These are phyloP conservation scores for Hippoglossus hippoglossus DNA, from an alignment of 2,797 vertebrate genomes.

Conservation along the genomic window DNA sequence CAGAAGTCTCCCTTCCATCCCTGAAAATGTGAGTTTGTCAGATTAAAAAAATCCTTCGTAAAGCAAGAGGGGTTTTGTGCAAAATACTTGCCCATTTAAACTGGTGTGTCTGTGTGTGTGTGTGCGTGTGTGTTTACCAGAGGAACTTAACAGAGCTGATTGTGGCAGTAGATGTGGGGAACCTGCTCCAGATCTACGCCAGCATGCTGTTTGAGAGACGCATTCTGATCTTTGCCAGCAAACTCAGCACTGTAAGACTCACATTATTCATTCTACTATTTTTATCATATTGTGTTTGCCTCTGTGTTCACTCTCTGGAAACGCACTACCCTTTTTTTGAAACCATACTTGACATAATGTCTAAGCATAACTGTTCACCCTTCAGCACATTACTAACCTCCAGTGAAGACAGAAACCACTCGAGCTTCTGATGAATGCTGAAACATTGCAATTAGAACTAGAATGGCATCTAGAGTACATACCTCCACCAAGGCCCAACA, in stretches of 20 bases:
- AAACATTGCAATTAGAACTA: too few relatives aligned
- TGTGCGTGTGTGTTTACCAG: conserved; percentile 71
- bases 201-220: conserved; percentile 92
- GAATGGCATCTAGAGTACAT: too few relatives aligned
- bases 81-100: too few relatives aligned
- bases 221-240: conserved; percentile 89
- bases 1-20: conserved; percentile 88
- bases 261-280: background rate
- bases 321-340: too few relatives aligned
- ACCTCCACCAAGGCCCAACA: too few relatives aligned
- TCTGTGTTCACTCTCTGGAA: background rate
- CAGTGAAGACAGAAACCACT: too few relatives aligned
- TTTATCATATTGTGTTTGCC: background rate
- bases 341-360: too few relatives aligned
- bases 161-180: conserved; percentile 89
- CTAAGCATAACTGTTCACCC: too few relatives aligned
- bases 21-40: conserved; percentile 88
- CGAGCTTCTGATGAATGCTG: too few relatives aligned
- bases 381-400: too few relatives aligned
- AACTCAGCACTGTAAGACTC: conserved; percentile 91
- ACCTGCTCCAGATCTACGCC: conserved; percentile 90
- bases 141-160: conserved; percentile 94
- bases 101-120: background rate
- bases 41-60: background rate
- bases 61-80: conserved; percentile 13